Evolutionary conservation across 2,797 vertebrate species (phyloP).

Genomic region (Euphonia xanthogaster): DNA sequence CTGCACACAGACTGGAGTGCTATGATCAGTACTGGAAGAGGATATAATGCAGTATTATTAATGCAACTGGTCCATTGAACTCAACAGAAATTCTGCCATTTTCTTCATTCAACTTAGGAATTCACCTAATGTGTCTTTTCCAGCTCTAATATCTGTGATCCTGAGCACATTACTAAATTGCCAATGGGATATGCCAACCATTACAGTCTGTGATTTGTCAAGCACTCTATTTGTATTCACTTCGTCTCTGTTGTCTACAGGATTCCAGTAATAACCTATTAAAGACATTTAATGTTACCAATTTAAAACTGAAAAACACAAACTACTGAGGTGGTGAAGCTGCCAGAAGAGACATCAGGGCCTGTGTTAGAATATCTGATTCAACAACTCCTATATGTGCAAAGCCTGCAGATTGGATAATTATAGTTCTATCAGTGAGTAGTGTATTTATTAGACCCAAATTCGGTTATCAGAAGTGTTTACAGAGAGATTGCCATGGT

Average conservation of each 20-base stretch:
- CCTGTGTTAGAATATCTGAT: conserved; percentile 44
- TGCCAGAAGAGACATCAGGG: conserved; percentile 58
- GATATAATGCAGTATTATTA: neutral
- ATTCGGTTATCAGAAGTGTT: conserved; percentile 32
- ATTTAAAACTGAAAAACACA: conserved; percentile 64
- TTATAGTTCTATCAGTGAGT: conserved; percentile 47
- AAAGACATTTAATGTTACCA: conserved; percentile 60
- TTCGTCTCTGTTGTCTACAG: conserved; percentile 2
- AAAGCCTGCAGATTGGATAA: conserved; percentile 61
- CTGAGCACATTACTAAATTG: neutral
- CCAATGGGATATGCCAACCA: conserved; percentile 44
- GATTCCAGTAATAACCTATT: conserved; percentile 68
- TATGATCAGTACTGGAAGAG: neutral
- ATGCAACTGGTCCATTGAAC: neutral
- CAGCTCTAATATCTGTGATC: conserved; percentile 13
- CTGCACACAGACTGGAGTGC: neutral
- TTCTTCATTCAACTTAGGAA: neutral
- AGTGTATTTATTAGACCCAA: conserved; percentile 50
- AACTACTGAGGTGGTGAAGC: conserved; percentile 52
- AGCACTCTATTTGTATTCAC: conserved; percentile 57
- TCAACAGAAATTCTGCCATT: neutral
- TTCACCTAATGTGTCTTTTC: neutral
- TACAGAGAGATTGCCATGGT: neutral
- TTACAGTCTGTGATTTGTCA: conserved; percentile 37
- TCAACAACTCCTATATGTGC: conserved; percentile 47